phyloP scores from a whole-genome alignment of 2,113 vertebrate species.

The Hoplias malabaricus region DNA sequence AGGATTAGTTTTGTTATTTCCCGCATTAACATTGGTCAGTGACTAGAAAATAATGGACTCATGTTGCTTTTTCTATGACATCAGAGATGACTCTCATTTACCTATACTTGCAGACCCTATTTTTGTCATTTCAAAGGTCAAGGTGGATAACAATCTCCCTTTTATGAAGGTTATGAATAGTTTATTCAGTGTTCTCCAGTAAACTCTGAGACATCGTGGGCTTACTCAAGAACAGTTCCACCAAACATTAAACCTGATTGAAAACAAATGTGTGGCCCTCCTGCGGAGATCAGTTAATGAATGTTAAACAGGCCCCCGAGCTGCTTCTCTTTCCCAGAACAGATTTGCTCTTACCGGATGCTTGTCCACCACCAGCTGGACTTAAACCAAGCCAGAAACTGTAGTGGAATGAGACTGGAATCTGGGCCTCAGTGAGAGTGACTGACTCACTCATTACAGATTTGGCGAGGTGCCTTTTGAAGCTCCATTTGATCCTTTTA shows the following conservation, averaged over 20 bases:
- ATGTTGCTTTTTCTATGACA: not conserved
- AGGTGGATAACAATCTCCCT: not conserved
- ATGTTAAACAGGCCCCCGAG: not conserved
- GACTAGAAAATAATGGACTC: not conserved
- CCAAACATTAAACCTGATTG: conserved; percentile 14
- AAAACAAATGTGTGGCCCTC: not conserved
- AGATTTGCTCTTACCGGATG: not conserved
- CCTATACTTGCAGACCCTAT: not conserved
- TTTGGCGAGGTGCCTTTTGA: not conserved
- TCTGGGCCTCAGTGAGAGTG: not conserved
- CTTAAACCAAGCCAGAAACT: conserved; percentile 13
- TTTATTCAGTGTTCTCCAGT: not conserved
- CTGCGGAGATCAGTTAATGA: not conserved
- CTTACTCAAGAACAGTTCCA: not conserved
- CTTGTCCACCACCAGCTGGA: not conserved
- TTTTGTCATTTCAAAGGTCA: not conserved
- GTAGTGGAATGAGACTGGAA: not conserved
- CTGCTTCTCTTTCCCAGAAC: not conserved
- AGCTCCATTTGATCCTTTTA: not conserved
- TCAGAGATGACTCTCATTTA: not conserved
- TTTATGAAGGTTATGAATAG: not conserved
- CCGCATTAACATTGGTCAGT: not conserved
- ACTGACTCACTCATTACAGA: not conserved
- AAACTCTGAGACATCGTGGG: not conserved
- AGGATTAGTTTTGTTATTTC: conserved; percentile 33